A percentile compares a stretch with the other conserved stretches of the same genome.
phyloP scores from a whole-genome alignment of 2,797 vertebrate species.

The Intellagama lesueurii region DNA sequence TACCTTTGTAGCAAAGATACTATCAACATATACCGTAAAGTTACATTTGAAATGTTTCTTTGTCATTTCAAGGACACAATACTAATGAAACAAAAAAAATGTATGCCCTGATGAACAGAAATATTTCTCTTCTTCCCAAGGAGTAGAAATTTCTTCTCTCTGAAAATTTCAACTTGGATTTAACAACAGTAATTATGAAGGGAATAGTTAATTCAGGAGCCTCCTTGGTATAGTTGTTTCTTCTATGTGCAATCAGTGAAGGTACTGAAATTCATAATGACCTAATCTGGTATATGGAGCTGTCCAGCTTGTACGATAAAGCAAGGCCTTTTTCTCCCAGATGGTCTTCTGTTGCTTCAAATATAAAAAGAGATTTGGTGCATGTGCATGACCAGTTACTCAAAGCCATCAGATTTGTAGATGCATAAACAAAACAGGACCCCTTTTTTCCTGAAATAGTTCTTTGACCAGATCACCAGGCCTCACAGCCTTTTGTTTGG shows the following conservation, averaged over 20 bases:
- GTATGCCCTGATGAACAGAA: neutral
- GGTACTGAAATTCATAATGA: neutral
- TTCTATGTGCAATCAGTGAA: neutral
- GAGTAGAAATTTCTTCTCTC: neutral
- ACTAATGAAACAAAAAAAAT: neutral
- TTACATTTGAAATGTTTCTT: constrained; percentile 2
- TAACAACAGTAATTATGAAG: neutral
- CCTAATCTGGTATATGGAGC: neutral
- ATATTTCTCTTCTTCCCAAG: constrained; percentile 15
- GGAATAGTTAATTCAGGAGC: neutral
- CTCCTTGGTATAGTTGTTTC: neutral
- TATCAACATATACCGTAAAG: neutral
- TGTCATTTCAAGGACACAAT: constrained; percentile 13
- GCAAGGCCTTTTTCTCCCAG: neutral
- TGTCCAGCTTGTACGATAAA: neutral
- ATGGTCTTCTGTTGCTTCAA: neutral
- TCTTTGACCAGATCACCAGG: neutral
- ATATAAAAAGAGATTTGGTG: neutral
- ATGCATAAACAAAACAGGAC: neutral
- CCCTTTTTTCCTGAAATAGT: neutral
- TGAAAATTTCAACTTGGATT: neutral
- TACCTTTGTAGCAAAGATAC: neutral
- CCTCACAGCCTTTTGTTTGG: neutral
- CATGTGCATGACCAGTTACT: neutral
- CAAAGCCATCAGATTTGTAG: neutral